Evolutionary conservation across 2,888 invertebrate species (phyloP), one percentile per base, ranked within the genome.

Genomic region (Drosophila phalerata): DNA sequence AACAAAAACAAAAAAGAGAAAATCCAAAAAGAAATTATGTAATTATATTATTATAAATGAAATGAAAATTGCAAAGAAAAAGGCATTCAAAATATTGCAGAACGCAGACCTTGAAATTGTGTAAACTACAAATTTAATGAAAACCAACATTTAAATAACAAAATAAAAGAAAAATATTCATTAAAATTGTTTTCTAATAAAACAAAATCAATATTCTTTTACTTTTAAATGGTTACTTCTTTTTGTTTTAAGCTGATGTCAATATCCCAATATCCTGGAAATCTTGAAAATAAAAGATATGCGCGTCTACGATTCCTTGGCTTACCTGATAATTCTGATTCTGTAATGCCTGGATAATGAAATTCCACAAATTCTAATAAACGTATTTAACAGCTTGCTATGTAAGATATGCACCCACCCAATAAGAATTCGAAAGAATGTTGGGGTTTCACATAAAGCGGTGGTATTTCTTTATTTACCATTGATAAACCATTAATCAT

Each of bases 391-490:
- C n/a, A n/a, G n/a, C n/a, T n/a, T n/a, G 15, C 8, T 37, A 37
- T 4, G n/a, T n/a, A n/a, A n/a, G 2, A 37, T n/a, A 37, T n/a
- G 1, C 17, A 40, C 15, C 10, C 4, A 17, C 42, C 42, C 17
- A n/a, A 4, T n/a, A 22, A 3, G 38, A 66, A 61, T 61, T 25
- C 10, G 6, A 4, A 8, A 0, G 1, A 0, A 13, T 49, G 17
- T 73, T 88, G 79, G 90, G 86, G 88, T 87, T 87, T 90, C 91
- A 92, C 92, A 91, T 91, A 92, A 91, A 91, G 91, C 91, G 91
- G 92, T 91, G 91, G 91, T 92, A 90, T 90, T 91, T 91, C 88
- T 91, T 92, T 91, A 90, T 90, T 90, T 90, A 90, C 87, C 90
- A 90, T 90, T 87, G 84, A 85, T 86, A 88, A 85, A 90, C 90